These are phyloP conservation scores for Drosophila cardini DNA, from an alignment of 1,140 invertebrate genomes.

Conservation along the genomic window DNA sequence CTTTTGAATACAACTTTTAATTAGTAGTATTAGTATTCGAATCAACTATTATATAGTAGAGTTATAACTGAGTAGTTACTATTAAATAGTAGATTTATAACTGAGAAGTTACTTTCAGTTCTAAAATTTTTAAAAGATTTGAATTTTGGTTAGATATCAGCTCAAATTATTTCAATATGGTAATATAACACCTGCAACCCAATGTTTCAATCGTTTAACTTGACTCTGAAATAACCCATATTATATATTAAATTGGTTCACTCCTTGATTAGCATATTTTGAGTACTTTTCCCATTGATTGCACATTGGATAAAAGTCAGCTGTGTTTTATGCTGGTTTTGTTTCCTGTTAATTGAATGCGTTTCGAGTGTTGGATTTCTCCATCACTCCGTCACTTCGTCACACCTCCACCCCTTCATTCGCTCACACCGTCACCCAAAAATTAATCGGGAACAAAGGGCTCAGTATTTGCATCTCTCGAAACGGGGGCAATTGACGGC, in stretches of 20 bases:
- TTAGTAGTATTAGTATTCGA: too few relatives aligned
- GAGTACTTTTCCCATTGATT: slow-evolving; percentile 35
- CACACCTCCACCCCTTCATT: too few relatives aligned
- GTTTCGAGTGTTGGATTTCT: neutral
- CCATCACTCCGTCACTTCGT: neutral
- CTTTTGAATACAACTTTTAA: too few relatives aligned
- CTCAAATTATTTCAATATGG: too few relatives aligned
- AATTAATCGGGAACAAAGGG: slow-evolving; percentile 28
- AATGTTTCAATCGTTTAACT: too few relatives aligned
- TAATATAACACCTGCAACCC: too few relatives aligned
- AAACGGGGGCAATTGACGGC: slow-evolving; percentile 40
- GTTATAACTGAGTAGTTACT: too few relatives aligned
- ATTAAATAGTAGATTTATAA: too few relatives aligned
- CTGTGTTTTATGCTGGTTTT: slow-evolving; percentile 26
- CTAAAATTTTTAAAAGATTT: too few relatives aligned
- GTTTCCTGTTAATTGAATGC: slow-evolving; percentile 45
- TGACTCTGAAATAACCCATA: neutral
- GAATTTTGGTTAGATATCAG: too few relatives aligned
- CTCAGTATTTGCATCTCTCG: slow-evolving; percentile 49
- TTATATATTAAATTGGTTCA: neutral
- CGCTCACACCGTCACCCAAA: neutral
- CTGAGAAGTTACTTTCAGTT: too few relatives aligned
- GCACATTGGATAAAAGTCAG: slow-evolving; percentile 23
- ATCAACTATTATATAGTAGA: too few relatives aligned
- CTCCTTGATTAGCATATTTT: slow-evolving; percentile 5